Base-by-base conservation (phyloP, 2,797 vertebrate genomes). In the Balearica regulorum region DNA sequence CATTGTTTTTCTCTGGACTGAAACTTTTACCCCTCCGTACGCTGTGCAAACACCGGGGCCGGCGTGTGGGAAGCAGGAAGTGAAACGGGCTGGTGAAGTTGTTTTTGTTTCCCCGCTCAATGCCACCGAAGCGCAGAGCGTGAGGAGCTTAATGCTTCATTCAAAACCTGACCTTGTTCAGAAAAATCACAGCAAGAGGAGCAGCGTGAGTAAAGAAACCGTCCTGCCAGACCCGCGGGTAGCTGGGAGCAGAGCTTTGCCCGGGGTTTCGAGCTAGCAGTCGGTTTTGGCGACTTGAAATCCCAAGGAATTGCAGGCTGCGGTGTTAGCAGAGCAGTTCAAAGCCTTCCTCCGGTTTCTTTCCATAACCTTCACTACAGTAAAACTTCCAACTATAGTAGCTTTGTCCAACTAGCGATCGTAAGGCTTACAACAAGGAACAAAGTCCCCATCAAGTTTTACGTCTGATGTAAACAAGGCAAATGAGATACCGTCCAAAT, bases 51-150 rank as follows among this genome's bases (percentile, higher is more conserved):
- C 4, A 8, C 73, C 1, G 10, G 18, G 13, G 87, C 72, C 7
- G 5, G 83, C 0, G 5, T 54, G 75, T 93, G 94, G 95, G 95
- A 94, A 95, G 87, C 92, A 96, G 97, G 96, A 97, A 97, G 94
- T 88, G 96, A 95, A 96, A 96, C 53, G 11, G 55, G 87, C 95
- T 71, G 83, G 41, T 18, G 82, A 87, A 68, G 53, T 41, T 94
- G 89, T 60, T 91, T 92, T 60, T 86, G 82, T 91, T 93, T 86
- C 87, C 60, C 65, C 0, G 4, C 65, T 71, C 76, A 77, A 49
- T 1, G 0, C 75, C 43, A 7, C 71, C 7, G 17, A 53, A 91
- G 60, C 2, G 0, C 69, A 8, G 54, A 64, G 46, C 13, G 0
- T 5, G 24, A 85, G 72, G 26, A 72, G 69, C 14, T 18, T 44